These are phyloP conservation scores for Brachionus calyciflorus DNA, from an alignment of 1,140 invertebrate genomes.

Conservation along the genomic window DNA sequence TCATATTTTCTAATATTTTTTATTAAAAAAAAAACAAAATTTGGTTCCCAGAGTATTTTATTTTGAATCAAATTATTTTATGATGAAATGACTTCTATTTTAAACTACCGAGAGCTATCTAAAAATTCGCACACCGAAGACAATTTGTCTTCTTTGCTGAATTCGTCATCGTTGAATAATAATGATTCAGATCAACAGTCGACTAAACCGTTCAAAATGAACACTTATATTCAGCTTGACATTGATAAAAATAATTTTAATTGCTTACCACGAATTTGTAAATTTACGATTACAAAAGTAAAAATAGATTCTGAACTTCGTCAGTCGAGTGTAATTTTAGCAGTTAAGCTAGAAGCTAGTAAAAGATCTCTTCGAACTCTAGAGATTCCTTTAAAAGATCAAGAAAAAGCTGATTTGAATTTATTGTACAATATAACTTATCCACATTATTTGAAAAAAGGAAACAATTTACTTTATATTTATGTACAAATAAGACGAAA, in stretches of 20 bases:
- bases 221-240: constrained; percentile 42
- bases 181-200: not conserved
- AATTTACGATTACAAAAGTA: constrained; percentile 16
- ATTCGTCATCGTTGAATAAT: not conserved
- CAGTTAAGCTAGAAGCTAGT: constrained; percentile 31
- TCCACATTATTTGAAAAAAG: constrained; percentile 41
- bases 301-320: constrained; percentile 7
- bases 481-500: constrained; percentile 40
- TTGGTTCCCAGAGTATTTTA: too few species aligned
- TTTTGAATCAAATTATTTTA: too few species aligned
- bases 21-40: too few species aligned
- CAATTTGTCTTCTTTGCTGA: not conserved
- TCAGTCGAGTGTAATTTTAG: constrained; percentile 3
- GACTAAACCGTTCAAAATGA: constrained; percentile 32
- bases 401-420: constrained; percentile 2
- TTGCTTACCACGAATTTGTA: constrained; percentile 29
- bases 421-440: constrained; percentile 37
- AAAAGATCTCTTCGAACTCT: constrained; percentile 29
- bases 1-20: too few species aligned
- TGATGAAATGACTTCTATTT: too few species aligned
- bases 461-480: constrained; percentile 27
- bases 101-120: too few species aligned
- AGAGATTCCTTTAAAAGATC: constrained; percentile 24
- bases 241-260: constrained; percentile 44
- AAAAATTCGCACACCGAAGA: too few species aligned